Conservation (phyloP, 2,888 invertebrate genomes). For the Allophyes oxyacanthae region DNA sequence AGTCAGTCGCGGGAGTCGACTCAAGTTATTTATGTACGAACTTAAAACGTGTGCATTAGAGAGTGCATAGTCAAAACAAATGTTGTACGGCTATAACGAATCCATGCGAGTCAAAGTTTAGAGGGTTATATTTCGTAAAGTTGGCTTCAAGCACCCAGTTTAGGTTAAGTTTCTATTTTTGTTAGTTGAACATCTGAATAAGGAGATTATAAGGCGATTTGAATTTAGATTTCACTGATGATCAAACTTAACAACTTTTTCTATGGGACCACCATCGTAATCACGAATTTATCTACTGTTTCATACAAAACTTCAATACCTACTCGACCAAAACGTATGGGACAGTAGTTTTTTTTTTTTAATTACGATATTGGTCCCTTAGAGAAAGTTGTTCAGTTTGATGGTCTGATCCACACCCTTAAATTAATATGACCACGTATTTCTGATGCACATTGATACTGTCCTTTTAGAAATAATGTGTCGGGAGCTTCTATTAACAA, state of each 20-base stretch:
- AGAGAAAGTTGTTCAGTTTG: too few relatives aligned
- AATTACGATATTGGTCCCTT: too few relatives aligned
- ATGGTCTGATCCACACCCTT: too few relatives aligned
- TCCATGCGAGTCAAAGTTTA: slow-evolving; percentile 54
- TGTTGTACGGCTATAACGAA: slow-evolving; percentile 44
- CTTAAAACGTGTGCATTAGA: slow-evolving; percentile 57
- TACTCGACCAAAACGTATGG: too few relatives aligned
- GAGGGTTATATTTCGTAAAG: slow-evolving; percentile 51
- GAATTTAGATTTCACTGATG: slow-evolving; percentile 9
- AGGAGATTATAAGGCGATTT: slow-evolving; percentile 24
- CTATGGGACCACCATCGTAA: too few relatives aligned
- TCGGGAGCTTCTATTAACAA: neutral
- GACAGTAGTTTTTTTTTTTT: too few relatives aligned
- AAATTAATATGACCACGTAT: too few relatives aligned
- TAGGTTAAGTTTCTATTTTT: slow-evolving; percentile 42
- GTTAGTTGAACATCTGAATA: slow-evolving; percentile 26
- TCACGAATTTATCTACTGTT: too few relatives aligned
- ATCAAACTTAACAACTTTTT: too few relatives aligned
- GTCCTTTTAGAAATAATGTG: slow-evolving; percentile 1
- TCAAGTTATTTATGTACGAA: slow-evolving; percentile 59
- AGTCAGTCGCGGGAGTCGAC: slow-evolving; percentile 59
- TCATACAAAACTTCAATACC: too few relatives aligned
- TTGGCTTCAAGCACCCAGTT: slow-evolving; percentile 41
- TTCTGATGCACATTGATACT: too few relatives aligned
- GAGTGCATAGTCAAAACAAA: slow-evolving; percentile 62